phyloP scores from a whole-genome alignment of 2,888 invertebrate species.

The Nipponacmea schrenckii region DNA sequence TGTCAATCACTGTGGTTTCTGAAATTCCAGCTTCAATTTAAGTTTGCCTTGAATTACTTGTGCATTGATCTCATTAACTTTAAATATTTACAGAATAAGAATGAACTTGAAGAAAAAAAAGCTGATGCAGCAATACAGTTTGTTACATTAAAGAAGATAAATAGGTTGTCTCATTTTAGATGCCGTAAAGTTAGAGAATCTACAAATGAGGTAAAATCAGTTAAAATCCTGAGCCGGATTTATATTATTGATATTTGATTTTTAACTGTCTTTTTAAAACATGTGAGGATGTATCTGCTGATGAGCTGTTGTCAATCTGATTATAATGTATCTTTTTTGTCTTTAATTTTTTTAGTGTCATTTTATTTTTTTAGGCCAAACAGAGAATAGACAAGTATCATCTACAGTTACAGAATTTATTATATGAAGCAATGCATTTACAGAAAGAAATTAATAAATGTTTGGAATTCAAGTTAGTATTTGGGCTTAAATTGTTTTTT shows the following conservation, averaged over 20 bases:
- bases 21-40: too few species aligned
- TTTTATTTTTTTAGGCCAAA: slow-evolving; percentile 73
- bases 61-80: too few species aligned
- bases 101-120: slow-evolving; percentile 76
- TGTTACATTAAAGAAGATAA: slow-evolving; percentile 87
- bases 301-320: too few species aligned
- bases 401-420: slow-evolving; percentile 88
- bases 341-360: too few species aligned
- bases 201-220: slow-evolving; percentile 73
- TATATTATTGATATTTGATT: too few species aligned
- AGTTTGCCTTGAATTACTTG: too few species aligned
- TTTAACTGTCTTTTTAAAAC: too few species aligned
- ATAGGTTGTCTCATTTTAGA: slow-evolving; percentile 88
- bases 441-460: slow-evolving; percentile 95
- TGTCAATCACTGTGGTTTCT: too few species aligned
- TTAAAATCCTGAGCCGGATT: too few species aligned
- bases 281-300: too few species aligned
- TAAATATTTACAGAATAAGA: slow-evolving; percentile 30
- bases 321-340: too few species aligned
- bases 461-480: slow-evolving; percentile 84
- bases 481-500: neutral
- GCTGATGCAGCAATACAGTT: slow-evolving; percentile 81
- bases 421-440: slow-evolving; percentile 93
- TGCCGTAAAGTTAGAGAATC: slow-evolving; percentile 85
- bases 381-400: slow-evolving; percentile 90